Conservation (phyloP, 2,888 invertebrate species). For the Rhagium mordax region DNA sequence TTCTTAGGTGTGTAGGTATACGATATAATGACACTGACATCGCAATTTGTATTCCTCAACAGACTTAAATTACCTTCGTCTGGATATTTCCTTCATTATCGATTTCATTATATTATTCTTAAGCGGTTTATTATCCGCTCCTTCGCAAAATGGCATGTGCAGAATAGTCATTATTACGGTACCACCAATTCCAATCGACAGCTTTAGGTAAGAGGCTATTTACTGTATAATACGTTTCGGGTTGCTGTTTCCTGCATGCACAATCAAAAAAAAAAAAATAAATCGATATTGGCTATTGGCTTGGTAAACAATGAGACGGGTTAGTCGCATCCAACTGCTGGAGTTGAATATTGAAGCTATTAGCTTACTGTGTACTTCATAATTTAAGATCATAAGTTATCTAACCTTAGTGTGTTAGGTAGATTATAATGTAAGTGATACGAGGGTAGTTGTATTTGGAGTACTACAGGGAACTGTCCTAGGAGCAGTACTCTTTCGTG, state of each 20-base stretch:
- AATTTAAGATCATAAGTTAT: no score
- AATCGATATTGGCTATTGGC: neutral
- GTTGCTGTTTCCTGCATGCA: neutral
- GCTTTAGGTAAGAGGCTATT: neutral
- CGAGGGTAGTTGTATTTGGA: no score
- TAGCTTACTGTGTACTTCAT: no score
- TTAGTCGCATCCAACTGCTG: no score
- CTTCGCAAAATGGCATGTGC: slow-evolving; percentile 1
- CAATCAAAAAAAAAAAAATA: neutral
- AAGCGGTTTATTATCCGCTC: neutral
- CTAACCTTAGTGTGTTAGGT: no score
- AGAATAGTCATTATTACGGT: slow-evolving; percentile 7
- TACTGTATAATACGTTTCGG: neutral
- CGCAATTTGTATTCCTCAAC: neutral
- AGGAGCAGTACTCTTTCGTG: no score
- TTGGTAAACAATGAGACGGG: no score
- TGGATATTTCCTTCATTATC: neutral
- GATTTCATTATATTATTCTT: neutral
- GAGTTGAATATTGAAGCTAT: no score
- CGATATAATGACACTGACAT: neutral
- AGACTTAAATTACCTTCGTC: neutral
- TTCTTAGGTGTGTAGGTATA: neutral
- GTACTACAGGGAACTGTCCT: no score
- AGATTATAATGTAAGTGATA: no score
- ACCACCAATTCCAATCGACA: neutral